Evolutionary conservation across 64 coral and sea anemone species (phyloP).

Genomic region (Anthopleura sola): DNA sequence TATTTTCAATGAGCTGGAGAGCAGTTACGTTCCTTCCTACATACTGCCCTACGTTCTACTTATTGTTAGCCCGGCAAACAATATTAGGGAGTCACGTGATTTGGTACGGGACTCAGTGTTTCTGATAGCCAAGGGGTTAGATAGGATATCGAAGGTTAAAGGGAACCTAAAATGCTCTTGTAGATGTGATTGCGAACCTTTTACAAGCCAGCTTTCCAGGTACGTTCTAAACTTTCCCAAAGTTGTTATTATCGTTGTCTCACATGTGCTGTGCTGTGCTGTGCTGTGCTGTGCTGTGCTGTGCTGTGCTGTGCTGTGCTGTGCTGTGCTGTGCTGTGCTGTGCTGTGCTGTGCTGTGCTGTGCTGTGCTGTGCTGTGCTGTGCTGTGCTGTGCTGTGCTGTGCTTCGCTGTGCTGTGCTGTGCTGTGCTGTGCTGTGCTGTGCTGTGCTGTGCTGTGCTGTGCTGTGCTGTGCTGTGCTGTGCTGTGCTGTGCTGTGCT

Average conservation of each 20-base stretch:
- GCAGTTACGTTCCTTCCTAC: too few relatives aligned
- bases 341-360: constrained; percentile 31
- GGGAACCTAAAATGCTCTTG: background rate
- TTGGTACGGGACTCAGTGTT: background rate
- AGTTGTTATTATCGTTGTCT: background rate
- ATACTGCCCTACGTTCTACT: background rate
- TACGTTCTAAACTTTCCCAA: background rate
- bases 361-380: constrained; percentile 25
- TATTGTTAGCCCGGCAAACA: background rate
- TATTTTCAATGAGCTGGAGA: background rate
- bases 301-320: constrained; percentile 1
- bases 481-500: constrained; percentile 15
- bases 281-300: background rate
- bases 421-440: constrained; percentile 7
- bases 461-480: constrained; percentile 21
- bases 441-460: constrained; percentile 44
- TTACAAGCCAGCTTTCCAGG: constrained; percentile 8
- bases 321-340: constrained; percentile 28
- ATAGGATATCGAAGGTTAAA: background rate
- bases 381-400: background rate
- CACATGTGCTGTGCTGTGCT: background rate
- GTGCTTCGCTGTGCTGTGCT: background rate
- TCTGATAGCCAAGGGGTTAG: background rate
- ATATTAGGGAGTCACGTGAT: background rate
- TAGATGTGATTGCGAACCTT: constrained; percentile 11